A percentile compares a stretch with the other conserved stretches of the same genome.
Evolutionary conservation across 2,113 vertebrate genomes (phyloP).

Genomic region (Zapus hudsonius): DNA sequence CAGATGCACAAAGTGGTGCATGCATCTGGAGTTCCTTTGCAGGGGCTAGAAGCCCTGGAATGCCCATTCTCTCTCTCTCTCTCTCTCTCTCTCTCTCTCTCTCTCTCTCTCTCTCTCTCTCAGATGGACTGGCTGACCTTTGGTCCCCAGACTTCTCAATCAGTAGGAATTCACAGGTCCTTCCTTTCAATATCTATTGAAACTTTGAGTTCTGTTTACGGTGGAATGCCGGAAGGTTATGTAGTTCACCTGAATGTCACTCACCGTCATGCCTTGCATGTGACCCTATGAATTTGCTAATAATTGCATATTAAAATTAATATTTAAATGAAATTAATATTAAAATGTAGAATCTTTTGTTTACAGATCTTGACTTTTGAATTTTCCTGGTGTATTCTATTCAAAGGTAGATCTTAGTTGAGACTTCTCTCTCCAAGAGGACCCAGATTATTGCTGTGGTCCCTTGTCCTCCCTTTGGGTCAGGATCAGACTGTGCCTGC

Average conservation of each 20-base stretch:
- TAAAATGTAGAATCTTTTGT: background rate
- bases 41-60: no score
- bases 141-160: no score
- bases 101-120: background rate
- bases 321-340: background rate
- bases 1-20: no score
- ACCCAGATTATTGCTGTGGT: background rate
- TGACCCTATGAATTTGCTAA: no score
- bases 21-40: no score
- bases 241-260: fast-evolving
- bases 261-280: background rate
- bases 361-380: background rate
- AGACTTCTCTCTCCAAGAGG: background rate
- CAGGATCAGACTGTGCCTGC: background rate
- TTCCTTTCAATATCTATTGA: background rate
- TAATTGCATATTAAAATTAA: no score
- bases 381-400: background rate
- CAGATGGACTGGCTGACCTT: background rate
- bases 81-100: no score
- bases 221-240: background rate
- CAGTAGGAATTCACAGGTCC: background rate
- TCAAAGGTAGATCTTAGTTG: background rate
- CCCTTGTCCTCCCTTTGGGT: background rate
- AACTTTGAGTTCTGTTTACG: background rate
- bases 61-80: no score